Percentiles rank a stretch among this genome's conserved stretches.
These are phyloP conservation scores for Murina feae DNA, from an alignment of 2,113 vertebrate genomes.

Conservation along the genomic window DNA sequence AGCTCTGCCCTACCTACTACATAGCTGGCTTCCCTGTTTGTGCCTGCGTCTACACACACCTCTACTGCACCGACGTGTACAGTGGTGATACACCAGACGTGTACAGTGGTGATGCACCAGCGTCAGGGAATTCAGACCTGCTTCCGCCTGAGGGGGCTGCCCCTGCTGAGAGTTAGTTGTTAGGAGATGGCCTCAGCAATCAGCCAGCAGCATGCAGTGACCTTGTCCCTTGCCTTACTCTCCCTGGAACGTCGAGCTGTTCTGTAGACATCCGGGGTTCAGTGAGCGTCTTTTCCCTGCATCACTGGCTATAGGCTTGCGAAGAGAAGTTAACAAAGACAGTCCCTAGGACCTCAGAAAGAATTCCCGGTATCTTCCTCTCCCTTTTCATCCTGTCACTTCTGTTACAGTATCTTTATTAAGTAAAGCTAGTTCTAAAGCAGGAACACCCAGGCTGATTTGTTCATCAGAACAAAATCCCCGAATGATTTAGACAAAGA, in stretches of 20 bases:
- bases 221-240: neutral
- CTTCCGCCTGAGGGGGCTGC: neutral
- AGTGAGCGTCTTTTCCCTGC: neutral
- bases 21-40: neutral
- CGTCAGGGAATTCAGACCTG: neutral
- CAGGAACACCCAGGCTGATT: neutral
- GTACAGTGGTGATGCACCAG: neutral
- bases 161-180: neutral
- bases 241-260: neutral
- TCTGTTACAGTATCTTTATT: neutral
- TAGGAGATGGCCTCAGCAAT: neutral
- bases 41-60: neutral
- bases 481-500: neutral
- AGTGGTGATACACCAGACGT: too few relatives aligned
- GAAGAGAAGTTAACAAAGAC: neutral
- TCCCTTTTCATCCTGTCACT: neutral
- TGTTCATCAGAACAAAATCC: neutral
- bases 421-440: neutral
- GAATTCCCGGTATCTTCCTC: neutral
- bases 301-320: neutral
- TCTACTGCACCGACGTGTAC: neutral
- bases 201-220: neutral
- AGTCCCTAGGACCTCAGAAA: neutral
- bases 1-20: neutral
- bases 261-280: neutral